These are phyloP conservation scores for Chrysochloris asiatica DNA, from an alignment of 2,113 vertebrate genomes.

Conservation along the genomic window DNA sequence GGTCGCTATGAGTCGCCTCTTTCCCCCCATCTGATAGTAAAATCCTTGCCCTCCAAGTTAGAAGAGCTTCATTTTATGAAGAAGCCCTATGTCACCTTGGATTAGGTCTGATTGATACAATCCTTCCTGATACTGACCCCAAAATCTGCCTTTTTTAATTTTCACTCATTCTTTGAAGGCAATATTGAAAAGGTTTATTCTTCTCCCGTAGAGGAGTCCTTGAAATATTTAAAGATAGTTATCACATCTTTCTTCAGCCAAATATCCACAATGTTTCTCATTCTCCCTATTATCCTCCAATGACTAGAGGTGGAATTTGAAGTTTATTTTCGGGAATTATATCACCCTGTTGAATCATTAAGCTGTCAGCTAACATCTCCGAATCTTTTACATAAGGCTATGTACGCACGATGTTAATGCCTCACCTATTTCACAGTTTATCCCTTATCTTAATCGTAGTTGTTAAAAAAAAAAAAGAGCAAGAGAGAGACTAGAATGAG, in stretches of 20 bases:
- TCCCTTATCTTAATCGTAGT: slow-evolving; percentile 44
- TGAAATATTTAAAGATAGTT: slow-evolving; percentile 53
- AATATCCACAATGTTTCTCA: slow-evolving; percentile 10
- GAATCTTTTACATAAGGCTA: slow-evolving; percentile 37
- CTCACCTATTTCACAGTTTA: not conserved
- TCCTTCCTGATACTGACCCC: not conserved
- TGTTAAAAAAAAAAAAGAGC: slow-evolving; percentile 31
- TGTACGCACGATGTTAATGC: not conserved
- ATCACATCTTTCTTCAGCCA: slow-evolving; percentile 37
- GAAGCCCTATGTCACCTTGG: not conserved
- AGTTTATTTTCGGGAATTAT: not conserved
- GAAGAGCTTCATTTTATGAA: slow-evolving; percentile 31
- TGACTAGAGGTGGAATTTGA: slow-evolving; percentile 46
- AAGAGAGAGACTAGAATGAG: not conserved
- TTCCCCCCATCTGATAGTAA: slow-evolving; percentile 23
- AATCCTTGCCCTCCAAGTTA: slow-evolving; percentile 10
- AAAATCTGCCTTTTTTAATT: slow-evolving; percentile 46
- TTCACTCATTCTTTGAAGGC: slow-evolving; percentile 13
- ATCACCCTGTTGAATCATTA: slow-evolving; percentile 43
- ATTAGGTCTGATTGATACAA: slow-evolving; percentile 30
- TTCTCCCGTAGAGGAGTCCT: not conserved
- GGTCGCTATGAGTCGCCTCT: no score
- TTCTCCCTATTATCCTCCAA: slow-evolving; percentile 22
- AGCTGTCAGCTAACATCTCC: slow-evolving; percentile 21
- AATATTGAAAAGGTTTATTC: slow-evolving; percentile 47